Percentiles rank a stretch among this genome's conserved stretches.
Conservation (phyloP, 2,113 vertebrate genomes). For the Carassius carassius region DNA sequence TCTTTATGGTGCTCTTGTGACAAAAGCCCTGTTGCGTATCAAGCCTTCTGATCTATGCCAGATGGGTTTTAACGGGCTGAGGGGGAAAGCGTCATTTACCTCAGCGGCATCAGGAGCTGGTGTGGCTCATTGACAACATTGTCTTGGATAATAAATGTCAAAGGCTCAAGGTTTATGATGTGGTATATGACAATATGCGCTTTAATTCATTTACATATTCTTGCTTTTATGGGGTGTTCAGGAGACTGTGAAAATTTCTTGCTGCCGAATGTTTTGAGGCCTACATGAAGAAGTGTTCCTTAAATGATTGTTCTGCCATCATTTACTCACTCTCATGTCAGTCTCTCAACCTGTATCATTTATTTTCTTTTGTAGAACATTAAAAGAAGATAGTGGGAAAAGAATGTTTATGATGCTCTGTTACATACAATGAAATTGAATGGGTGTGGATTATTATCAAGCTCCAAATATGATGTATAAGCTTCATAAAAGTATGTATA, state of each 20-base stretch:
- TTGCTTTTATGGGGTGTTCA: conserved; percentile 21
- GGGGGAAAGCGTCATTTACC: background rate
- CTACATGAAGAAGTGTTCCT: background rate
- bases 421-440: background rate
- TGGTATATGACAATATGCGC: background rate
- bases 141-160: conserved; percentile 22
- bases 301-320: background rate
- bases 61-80: background rate
- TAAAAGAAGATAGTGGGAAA: background rate
- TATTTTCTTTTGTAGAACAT: background rate
- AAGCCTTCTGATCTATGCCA: background rate
- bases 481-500: no score
- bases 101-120: background rate
- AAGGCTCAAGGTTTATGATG: conserved; percentile 5
- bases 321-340: background rate
- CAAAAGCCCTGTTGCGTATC: background rate
- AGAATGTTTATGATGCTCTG: background rate
- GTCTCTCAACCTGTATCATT: background rate
- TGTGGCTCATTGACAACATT: conserved; percentile 22
- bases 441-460: background rate
- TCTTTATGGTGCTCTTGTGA: background rate
- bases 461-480: no score
- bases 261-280: background rate
- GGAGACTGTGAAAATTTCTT: background rate
- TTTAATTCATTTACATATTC: background rate